A percentile compares a stretch with the other conserved stretches of the same genome.
Conservation (phyloP, 1,140 invertebrate species). For the Drosophila lacteicornis region DNA sequence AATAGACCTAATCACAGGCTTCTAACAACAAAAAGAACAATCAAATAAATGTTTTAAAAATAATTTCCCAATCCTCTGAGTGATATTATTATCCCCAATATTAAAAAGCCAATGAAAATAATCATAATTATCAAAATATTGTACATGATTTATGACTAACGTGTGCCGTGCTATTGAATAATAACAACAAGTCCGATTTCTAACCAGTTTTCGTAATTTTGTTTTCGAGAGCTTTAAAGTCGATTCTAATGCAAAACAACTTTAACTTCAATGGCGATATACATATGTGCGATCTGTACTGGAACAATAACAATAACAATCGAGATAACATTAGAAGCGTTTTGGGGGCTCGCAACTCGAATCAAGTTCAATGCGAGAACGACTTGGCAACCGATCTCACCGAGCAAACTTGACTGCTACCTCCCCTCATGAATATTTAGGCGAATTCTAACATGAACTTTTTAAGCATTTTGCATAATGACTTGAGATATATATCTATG, state of each 20-base stretch:
- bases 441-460: slow-evolving; percentile 26
- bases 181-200: slow-evolving; percentile 21
- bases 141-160: slow-evolving; percentile 26
- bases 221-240: slow-evolving; percentile 23
- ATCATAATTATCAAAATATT: slow-evolving; percentile 7
- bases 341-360: slow-evolving; percentile 72
- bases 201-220: slow-evolving; percentile 29
- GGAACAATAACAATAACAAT: slow-evolving; percentile 43
- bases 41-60: slow-evolving; percentile 1
- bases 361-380: slow-evolving; percentile 47
- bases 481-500: slow-evolving; percentile 22
- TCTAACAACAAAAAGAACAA: neutral
- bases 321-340: slow-evolving; percentile 31
- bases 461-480: slow-evolving; percentile 55
- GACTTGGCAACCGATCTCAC: slow-evolving; percentile 48
- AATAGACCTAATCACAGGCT: neutral
- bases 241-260: slow-evolving; percentile 46
- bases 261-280: slow-evolving; percentile 18
- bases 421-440: slow-evolving; percentile 71
- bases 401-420: slow-evolving; percentile 36
- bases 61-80: neutral
- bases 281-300: slow-evolving; percentile 6
- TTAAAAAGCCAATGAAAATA: neutral
- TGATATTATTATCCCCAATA: neutral
- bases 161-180: slow-evolving; percentile 27